Percentiles rank a stretch among this genome's conserved stretches.
Conservation (phyloP, 2,888 invertebrate genomes). For the Zelleria hepariella region DNA sequence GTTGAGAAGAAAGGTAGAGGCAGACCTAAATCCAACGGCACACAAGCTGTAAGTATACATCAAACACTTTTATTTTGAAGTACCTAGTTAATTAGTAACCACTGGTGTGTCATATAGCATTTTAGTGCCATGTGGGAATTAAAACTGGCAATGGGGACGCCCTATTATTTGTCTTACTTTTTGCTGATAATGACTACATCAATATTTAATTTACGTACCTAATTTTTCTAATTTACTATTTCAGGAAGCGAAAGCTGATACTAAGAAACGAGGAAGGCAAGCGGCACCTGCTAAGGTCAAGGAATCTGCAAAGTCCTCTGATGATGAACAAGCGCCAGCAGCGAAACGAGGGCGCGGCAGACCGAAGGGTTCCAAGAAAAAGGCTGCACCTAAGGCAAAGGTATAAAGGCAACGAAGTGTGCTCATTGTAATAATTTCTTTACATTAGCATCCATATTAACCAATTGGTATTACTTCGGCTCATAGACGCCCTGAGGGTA, state of each 20-base stretch:
- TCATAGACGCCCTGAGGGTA: too few relatives aligned
- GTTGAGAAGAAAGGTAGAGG: constrained; percentile 70
- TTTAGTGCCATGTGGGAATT: too few relatives aligned
- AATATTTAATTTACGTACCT: neutral
- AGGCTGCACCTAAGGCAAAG: constrained; percentile 56
- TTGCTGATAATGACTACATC: neutral
- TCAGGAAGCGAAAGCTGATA: constrained; percentile 62
- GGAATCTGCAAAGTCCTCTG: constrained; percentile 68
- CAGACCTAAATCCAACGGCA: constrained; percentile 66
- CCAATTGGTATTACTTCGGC: too few relatives aligned
- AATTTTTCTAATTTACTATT: neutral
- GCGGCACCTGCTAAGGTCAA: constrained; percentile 51
- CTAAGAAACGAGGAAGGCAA: constrained; percentile 63
- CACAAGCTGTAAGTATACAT: constrained; percentile 48
- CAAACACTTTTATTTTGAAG: too few relatives aligned
- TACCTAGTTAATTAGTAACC: too few relatives aligned
- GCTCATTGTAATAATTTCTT: neutral
- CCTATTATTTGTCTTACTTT: too few relatives aligned
- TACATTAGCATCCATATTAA: too few relatives aligned
- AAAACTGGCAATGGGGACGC: too few relatives aligned
- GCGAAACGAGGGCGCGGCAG: constrained; percentile 70
- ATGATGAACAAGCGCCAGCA: constrained; percentile 67
- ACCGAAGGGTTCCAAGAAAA: constrained; percentile 71
- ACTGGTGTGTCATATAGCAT: too few relatives aligned
- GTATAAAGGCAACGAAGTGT: constrained; percentile 21